A percentile compares a stretch with the other conserved stretches of the same genome.
Evolutionary conservation across 92 coral and sea anemone genomes (phyloP).

Genomic region (Actinernus sp.): DNA sequence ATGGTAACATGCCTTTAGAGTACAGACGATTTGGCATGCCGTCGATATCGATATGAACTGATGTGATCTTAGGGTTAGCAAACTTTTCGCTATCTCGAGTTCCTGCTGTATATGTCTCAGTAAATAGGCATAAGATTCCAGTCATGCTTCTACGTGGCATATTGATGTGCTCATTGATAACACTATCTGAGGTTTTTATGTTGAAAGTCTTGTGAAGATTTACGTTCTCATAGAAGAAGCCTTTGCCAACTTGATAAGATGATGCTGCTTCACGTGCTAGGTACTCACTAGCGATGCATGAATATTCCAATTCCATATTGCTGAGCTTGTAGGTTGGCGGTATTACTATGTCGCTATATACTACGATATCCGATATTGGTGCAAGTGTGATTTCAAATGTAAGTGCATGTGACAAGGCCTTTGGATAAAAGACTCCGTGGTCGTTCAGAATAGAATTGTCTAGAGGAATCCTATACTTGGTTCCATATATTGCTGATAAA

Average conservation of each 20-base stretch:
- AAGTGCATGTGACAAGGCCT: slow-evolving; percentile 37
- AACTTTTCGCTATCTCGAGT: slow-evolving; percentile 53
- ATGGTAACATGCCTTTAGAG: slow-evolving; percentile 53
- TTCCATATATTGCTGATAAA: slow-evolving; percentile 25
- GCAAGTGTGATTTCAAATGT: slow-evolving; percentile 54
- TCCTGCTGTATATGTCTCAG: too few relatives aligned
- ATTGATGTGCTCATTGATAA: too few relatives aligned
- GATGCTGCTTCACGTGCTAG: slow-evolving; percentile 44
- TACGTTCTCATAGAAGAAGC: slow-evolving; percentile 47
- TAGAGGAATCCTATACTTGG: slow-evolving; percentile 25
- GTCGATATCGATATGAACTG: slow-evolving; percentile 25
- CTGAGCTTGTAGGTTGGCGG: too few relatives aligned
- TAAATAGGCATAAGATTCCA: too few relatives aligned
- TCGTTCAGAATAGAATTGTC: slow-evolving; percentile 48
- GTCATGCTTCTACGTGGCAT: too few relatives aligned
- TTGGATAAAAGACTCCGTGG: slow-evolving; percentile 54
- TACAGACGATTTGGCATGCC: slow-evolving; percentile 40
- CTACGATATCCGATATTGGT: slow-evolving; percentile 29
- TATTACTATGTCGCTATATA: slow-evolving; percentile 5
- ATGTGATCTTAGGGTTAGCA: slow-evolving; percentile 28
- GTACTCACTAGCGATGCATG: slow-evolving; percentile 23
- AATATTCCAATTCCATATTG: slow-evolving; percentile 50
- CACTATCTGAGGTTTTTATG: too few relatives aligned
- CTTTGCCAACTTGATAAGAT: slow-evolving; percentile 30
- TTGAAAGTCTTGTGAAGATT: too few relatives aligned